Evolutionary conservation across 2,888 invertebrate species (phyloP).

Genomic region (Pediacus dermestoides): DNA sequence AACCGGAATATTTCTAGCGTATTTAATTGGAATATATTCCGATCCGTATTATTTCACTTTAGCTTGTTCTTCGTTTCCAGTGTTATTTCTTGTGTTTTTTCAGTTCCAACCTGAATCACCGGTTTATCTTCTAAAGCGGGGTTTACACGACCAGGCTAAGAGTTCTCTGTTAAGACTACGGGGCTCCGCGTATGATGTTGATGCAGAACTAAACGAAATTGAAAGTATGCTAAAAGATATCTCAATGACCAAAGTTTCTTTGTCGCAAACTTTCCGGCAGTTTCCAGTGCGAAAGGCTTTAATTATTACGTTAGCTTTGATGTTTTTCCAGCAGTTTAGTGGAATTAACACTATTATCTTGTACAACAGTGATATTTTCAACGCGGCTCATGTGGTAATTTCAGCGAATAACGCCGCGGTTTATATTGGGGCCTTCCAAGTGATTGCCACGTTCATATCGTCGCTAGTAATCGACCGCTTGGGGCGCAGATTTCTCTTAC

Average conservation of each 20-base stretch:
- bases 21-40: constrained; percentile 61
- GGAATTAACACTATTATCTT: constrained; percentile 83
- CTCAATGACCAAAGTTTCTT: constrained; percentile 26
- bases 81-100: constrained; percentile 66
- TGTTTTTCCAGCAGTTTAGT: constrained; percentile 86
- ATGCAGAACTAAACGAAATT: constrained; percentile 61
- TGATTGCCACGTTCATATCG: constrained; percentile 69
- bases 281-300: constrained; percentile 55
- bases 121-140: constrained; percentile 63
- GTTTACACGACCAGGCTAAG: constrained; percentile 63
- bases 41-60: constrained; percentile 48
- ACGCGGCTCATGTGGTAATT: constrained; percentile 59
- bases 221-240: constrained; percentile 43
- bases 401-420: constrained; percentile 65
- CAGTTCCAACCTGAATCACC: constrained; percentile 87
- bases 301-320: constrained; percentile 70
- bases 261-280: constrained; percentile 27
- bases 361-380: constrained; percentile 73
- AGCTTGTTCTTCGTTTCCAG: constrained; percentile 61
- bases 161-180: constrained; percentile 68
- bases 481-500: constrained; percentile 73
- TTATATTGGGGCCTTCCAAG: constrained; percentile 80
- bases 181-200: constrained; percentile 65
- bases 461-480: constrained; percentile 75
- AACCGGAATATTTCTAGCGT: constrained; percentile 75